Conservation (phyloP, 2,888 invertebrate species). For the Brassicogethes aeneus region DNA sequence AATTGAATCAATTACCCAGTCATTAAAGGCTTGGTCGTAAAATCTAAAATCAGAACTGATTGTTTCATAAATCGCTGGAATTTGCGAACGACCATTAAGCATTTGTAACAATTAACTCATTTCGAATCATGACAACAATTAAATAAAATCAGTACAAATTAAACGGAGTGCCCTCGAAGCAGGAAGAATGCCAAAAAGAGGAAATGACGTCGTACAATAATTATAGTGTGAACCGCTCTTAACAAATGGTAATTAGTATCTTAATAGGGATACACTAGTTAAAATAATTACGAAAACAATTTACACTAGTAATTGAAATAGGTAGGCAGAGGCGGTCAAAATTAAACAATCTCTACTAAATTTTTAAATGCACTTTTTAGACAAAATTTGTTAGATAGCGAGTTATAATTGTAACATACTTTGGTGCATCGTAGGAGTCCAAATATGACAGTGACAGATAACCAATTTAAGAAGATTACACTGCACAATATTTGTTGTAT, state of each 20-base stretch:
- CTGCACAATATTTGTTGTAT: conserved; percentile 25
- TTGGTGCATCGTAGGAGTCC: conserved; percentile 4
- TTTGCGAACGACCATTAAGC: no score
- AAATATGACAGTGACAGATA: conserved; percentile 23
- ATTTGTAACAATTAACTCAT: background rate
- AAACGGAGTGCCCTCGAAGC: conserved; percentile 29
- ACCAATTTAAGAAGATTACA: conserved; percentile 29
- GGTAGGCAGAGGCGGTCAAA: conserved; percentile 30
- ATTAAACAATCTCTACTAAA: no score
- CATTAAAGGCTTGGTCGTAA: no score
- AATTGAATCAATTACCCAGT: no score
- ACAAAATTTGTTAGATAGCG: conserved; percentile 5
- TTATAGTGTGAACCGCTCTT: conserved; percentile 40
- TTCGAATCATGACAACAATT: conserved; percentile 21
- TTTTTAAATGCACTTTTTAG: background rate
- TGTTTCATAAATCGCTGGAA: no score
- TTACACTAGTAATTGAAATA: conserved; percentile 36
- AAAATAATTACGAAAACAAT: conserved; percentile 41
- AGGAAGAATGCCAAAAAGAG: conserved; percentile 34
- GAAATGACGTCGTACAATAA: conserved; percentile 39
- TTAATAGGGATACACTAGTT: conserved; percentile 44
- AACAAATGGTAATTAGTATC: conserved; percentile 41
- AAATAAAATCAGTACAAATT: conserved; percentile 33
- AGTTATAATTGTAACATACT: conserved; percentile 17
- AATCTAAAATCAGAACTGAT: no score